Conservation (phyloP, 1,140 invertebrate genomes). For the Yoshiicerus persimilis region DNA sequence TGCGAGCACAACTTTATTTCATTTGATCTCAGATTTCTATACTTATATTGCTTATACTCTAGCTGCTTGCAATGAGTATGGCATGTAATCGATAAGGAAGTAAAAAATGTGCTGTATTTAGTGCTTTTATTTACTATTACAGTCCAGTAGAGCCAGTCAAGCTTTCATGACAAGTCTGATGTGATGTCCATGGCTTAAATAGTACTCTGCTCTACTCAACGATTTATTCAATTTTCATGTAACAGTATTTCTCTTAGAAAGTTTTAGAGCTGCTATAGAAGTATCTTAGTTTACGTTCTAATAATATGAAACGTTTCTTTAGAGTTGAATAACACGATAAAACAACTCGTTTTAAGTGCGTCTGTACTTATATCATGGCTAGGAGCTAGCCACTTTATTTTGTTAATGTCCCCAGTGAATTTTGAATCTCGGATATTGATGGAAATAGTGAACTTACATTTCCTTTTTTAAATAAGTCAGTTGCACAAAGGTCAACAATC, state of each 20-base stretch:
- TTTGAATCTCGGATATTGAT: not conserved
- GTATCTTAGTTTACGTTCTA: not conserved
- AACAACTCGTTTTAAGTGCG: not conserved
- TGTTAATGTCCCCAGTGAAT: not conserved
- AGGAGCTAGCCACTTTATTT: not conserved
- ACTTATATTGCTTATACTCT: too few relatives aligned
- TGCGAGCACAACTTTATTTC: not conserved
- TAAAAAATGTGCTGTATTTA: not conserved
- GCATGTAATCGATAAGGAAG: not conserved
- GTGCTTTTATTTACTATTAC: not conserved
- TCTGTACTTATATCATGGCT: not conserved
- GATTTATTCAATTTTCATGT: not conserved
- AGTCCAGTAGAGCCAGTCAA: not conserved
- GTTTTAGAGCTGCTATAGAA: not conserved
- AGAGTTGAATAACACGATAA: not conserved
- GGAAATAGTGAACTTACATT: not conserved
- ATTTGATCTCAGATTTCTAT: not conserved
- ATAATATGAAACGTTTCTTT: not conserved
- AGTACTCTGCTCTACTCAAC: not conserved
- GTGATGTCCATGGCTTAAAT: not conserved
- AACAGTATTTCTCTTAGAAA: not conserved
- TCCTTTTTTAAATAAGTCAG: not conserved
- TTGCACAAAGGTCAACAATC: not conserved
- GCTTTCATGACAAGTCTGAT: not conserved
- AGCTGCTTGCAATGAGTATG: not conserved